A percentile compares a stretch with the other conserved stretches of the same genome.
These are phyloP conservation scores for Apoda limacodes DNA, from an alignment of 2,888 invertebrate species.

Conservation along the genomic window DNA sequence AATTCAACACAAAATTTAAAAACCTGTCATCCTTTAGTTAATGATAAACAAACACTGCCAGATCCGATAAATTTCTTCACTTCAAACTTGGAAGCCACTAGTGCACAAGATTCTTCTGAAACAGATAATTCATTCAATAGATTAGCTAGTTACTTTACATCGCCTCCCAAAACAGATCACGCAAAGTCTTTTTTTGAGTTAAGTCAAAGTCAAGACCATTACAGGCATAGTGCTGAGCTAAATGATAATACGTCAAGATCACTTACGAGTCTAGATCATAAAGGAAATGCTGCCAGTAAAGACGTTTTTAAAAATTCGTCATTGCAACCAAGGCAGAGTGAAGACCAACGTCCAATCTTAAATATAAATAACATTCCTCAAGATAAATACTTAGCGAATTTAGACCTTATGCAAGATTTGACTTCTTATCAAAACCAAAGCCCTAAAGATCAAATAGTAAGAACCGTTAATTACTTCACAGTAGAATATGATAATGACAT, in stretches of 20 bases:
- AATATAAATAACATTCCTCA: slow-evolving; percentile 25
- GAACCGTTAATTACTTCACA: slow-evolving; percentile 46
- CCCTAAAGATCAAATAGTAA: slow-evolving; percentile 32
- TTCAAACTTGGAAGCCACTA: slow-evolving; percentile 13
- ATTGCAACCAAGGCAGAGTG: too few relatives aligned
- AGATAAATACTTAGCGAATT: slow-evolving; percentile 24
- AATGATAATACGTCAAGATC: slow-evolving; percentile 3
- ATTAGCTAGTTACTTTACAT: slow-evolving; percentile 52
- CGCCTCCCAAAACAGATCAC: slow-evolving; percentile 43
- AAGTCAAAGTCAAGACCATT: slow-evolving; percentile 57
- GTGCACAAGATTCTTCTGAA: slow-evolving; percentile 20
- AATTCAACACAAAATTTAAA: slow-evolving; percentile 3
- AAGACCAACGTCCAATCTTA: slow-evolving; percentile 10
- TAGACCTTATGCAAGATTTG: slow-evolving; percentile 43
- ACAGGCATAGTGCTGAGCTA: slow-evolving; percentile 30
- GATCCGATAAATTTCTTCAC: slow-evolving; percentile 47
- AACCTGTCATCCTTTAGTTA: too few relatives aligned
- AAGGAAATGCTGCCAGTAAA: too few relatives aligned
- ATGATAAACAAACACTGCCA: slow-evolving; percentile 23
- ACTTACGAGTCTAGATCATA: not conserved
- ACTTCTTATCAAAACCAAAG: slow-evolving; percentile 28
- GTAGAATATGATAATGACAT: slow-evolving; percentile 34
- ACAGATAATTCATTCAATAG: slow-evolving; percentile 33
- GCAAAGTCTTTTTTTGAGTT: slow-evolving; percentile 65
- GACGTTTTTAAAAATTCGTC: slow-evolving; percentile 15